Evolutionary conservation across 2,888 invertebrate species (phyloP).

Genomic region (Drosophila heteroneura): DNA sequence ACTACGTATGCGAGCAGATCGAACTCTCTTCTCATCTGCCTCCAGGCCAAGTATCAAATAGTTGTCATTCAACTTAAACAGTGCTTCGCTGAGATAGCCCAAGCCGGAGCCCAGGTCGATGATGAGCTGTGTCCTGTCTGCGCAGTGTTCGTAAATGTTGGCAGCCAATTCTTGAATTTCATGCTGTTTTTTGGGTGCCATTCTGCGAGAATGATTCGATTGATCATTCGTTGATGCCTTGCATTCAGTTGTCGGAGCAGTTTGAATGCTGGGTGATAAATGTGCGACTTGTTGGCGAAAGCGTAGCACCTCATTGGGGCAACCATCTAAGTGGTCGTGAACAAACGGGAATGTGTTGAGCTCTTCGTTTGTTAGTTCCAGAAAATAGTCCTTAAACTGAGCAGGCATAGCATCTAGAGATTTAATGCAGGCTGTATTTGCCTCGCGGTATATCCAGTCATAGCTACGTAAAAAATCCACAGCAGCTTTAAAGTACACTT

Average conservation of each 20-base stretch:
- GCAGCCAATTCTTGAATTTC: conserved; percentile 89
- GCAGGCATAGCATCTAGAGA: conserved; percentile 87
- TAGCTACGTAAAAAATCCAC: conserved; percentile 87
- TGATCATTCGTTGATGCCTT: not conserved
- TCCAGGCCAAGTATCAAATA: conserved; percentile 89
- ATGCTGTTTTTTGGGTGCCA: conserved; percentile 89
- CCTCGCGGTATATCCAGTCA: conserved; percentile 88
- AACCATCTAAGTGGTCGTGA: conserved; percentile 27
- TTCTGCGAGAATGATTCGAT: conserved; percentile 31
- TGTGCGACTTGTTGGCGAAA: conserved; percentile 75
- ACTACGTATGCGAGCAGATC: conserved; percentile 87
- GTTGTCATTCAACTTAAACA: conserved; percentile 87
- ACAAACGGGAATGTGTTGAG: conserved; percentile 86
- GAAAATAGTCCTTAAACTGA: conserved; percentile 86
- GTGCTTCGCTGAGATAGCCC: conserved; percentile 90
- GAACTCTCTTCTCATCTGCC: conserved; percentile 87
- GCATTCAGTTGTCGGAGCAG: not conserved
- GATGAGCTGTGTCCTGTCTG: conserved; percentile 86
- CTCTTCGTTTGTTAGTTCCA: conserved; percentile 84
- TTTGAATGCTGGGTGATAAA: conserved; percentile 62
- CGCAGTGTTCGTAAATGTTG: conserved; percentile 81
- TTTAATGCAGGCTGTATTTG: conserved; percentile 89
- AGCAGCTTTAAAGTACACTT: conserved; percentile 87
- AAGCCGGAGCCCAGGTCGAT: conserved; percentile 92
- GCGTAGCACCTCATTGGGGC: conserved; percentile 15